Percentiles rank a stretch among this genome's conserved stretches.
Conservation (phyloP, 2,888 invertebrate species). For the Hemaris fuciformis region DNA sequence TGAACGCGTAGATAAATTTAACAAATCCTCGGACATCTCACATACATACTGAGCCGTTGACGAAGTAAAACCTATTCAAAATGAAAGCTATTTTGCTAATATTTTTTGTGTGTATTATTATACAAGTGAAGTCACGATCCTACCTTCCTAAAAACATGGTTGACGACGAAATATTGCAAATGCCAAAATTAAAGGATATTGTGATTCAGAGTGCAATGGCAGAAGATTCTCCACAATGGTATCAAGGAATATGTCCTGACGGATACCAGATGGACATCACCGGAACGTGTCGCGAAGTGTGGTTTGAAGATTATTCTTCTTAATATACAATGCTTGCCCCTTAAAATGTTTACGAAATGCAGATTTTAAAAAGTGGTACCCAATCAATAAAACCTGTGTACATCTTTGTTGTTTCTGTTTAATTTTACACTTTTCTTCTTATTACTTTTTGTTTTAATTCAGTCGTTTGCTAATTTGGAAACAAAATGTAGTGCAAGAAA, state of each 20-base stretch:
- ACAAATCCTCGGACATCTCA: slow-evolving; percentile 29
- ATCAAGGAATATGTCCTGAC: slow-evolving; percentile 39
- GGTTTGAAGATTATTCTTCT: slow-evolving; percentile 43
- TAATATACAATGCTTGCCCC: background rate
- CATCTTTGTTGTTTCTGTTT: too few relatives aligned
- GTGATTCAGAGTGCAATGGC: slow-evolving; percentile 38
- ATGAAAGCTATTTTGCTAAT: slow-evolving; percentile 8
- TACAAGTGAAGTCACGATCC: slow-evolving; percentile 24
- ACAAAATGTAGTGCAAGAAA: too few relatives aligned
- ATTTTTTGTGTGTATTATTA: slow-evolving; percentile 24
- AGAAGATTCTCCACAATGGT: slow-evolving; percentile 52
- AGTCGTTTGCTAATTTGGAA: too few relatives aligned
- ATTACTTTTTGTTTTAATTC: too few relatives aligned
- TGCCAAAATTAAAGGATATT: slow-evolving; percentile 26
- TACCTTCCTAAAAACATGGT: slow-evolving; percentile 15
- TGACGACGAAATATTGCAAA: slow-evolving; percentile 21
- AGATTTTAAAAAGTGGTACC: too few relatives aligned
- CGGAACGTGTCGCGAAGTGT: slow-evolving; percentile 63
- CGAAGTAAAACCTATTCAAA: background rate
- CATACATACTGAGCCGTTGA: slow-evolving; percentile 28
- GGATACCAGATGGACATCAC: slow-evolving; percentile 48
- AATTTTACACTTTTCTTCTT: too few relatives aligned
- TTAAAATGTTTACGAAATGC: background rate
- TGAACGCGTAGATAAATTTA: slow-evolving; percentile 14
- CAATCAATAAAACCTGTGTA: too few relatives aligned